These are phyloP conservation scores for Platycercus adscitus DNA, from an alignment of 2,113 vertebrate species.

Conservation along the genomic window DNA sequence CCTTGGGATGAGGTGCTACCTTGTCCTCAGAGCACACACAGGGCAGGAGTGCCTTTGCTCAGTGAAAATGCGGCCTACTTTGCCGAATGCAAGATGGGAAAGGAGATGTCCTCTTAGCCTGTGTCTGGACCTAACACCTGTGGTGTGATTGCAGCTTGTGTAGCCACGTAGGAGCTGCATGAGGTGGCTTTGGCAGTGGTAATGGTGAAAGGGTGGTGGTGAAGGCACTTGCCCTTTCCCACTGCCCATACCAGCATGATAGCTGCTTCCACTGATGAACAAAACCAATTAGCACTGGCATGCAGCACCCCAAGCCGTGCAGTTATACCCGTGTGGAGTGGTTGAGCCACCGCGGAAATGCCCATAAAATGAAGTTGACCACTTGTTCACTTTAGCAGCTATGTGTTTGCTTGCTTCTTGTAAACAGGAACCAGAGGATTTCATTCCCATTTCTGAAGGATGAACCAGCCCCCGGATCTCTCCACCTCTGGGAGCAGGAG, in stretches of 20 bases:
- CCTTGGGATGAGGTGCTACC: neutral
- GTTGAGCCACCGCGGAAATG: neutral
- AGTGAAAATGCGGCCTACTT: neutral
- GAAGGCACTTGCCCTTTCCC: neutral
- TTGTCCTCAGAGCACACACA: rapidly evolving
- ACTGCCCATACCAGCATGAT: rapidly evolving
- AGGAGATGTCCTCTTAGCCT: neutral
- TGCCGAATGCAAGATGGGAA: rapidly evolving
- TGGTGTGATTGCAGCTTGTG: rapidly evolving
- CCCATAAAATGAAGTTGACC: neutral
- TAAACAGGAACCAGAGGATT: neutral
- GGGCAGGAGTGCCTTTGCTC: neutral
- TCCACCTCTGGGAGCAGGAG: neutral
- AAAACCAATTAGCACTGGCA: neutral
- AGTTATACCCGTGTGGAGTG: neutral
- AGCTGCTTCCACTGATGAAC: neutral
- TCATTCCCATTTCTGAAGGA: neutral
- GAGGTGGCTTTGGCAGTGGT: neutral
- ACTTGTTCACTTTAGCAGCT: neutral
- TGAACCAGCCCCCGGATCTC: neutral
- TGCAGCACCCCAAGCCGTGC: rapidly evolving
- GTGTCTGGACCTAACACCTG: rapidly evolving
- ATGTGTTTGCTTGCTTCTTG: rapidly evolving
- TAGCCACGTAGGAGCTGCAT: rapidly evolving
- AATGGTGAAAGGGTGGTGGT: neutral